phyloP scores from a whole-genome alignment of 1,140 invertebrate species.

The Parapsyche elsis region DNA sequence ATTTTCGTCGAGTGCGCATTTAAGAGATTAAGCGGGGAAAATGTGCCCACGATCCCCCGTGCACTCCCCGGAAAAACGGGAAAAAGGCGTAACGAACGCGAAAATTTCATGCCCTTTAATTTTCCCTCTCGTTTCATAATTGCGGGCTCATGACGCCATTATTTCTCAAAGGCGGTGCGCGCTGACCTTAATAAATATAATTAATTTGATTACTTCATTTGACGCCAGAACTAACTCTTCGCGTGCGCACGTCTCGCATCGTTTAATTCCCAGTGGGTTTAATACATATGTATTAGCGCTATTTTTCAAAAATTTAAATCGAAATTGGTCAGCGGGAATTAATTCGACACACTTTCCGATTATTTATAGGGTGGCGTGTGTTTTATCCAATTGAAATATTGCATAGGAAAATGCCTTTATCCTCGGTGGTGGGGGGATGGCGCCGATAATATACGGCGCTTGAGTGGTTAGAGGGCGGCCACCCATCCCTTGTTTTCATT shows the following conservation, averaged over 20 bases:
- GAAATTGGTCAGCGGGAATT: background rate
- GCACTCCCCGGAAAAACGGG: slow-evolving; percentile 12
- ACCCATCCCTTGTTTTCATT: slow-evolving; percentile 46
- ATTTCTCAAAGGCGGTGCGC: background rate
- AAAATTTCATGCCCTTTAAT: slow-evolving; percentile 30
- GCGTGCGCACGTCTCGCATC: background rate
- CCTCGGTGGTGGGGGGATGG: background rate
- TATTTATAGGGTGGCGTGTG: background rate
- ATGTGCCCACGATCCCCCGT: background rate
- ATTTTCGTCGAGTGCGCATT: slow-evolving; percentile 40
- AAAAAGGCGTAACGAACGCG: slow-evolving; percentile 36
- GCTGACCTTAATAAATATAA: slow-evolving; percentile 25
- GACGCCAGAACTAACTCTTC: background rate
- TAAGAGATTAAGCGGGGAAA: slow-evolving; percentile 36
- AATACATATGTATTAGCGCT: too few relatives aligned
- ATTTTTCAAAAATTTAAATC: background rate
- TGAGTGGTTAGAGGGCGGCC: slow-evolving; percentile 1
- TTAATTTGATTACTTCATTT: slow-evolving; percentile 31
- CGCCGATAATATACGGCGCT: slow-evolving; percentile 16
- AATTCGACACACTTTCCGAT: slow-evolving; percentile 24
- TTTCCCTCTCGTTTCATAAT: slow-evolving; percentile 17
- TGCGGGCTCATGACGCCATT: slow-evolving; percentile 24
- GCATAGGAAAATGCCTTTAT: slow-evolving; percentile 37
- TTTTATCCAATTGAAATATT: slow-evolving; percentile 40
- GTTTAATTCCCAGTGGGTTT: too few relatives aligned